Conservation (phyloP, 2,888 invertebrate species). For the Cosmia pyralina region DNA sequence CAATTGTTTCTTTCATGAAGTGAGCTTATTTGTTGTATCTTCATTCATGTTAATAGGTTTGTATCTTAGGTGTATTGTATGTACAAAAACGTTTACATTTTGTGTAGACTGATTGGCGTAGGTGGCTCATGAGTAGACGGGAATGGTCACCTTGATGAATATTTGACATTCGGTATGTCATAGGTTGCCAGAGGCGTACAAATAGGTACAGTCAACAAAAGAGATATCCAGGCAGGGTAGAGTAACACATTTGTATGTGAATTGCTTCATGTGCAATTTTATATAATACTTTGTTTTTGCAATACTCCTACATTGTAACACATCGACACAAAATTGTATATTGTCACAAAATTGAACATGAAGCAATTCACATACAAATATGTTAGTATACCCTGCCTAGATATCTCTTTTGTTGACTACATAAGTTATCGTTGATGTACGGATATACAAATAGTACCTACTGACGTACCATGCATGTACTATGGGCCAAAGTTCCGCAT, state of each 20-base stretch:
- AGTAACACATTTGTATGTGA: too few relatives aligned
- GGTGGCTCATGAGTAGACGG: conserved; percentile 33
- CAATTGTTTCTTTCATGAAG: conserved; percentile 35
- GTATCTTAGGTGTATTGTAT: conserved; percentile 60
- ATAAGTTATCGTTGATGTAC: conserved; percentile 2
- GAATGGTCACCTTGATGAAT: conserved; percentile 28
- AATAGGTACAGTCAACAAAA: too few relatives aligned
- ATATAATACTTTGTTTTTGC: too few relatives aligned
- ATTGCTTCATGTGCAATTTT: too few relatives aligned
- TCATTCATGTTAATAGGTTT: conserved; percentile 66
- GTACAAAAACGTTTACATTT: conserved; percentile 48
- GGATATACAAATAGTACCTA: not conserved
- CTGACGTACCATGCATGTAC: not conserved
- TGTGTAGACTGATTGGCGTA: conserved; percentile 46
- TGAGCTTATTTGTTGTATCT: conserved; percentile 53
- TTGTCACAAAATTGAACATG: too few relatives aligned
- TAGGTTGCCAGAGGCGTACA: conserved; percentile 20
- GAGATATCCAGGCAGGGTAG: too few relatives aligned
- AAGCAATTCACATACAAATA: too few relatives aligned
- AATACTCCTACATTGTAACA: too few relatives aligned
- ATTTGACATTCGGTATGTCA: conserved; percentile 35
- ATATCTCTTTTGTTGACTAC: too few relatives aligned
- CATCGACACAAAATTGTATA: too few relatives aligned
- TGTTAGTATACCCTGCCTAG: too few relatives aligned
- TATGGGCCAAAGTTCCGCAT: too few relatives aligned